These are phyloP conservation scores for Lytechinus pictus DNA, from an alignment of 35 echinoderm and acorn worm species.

Conservation along the genomic window DNA sequence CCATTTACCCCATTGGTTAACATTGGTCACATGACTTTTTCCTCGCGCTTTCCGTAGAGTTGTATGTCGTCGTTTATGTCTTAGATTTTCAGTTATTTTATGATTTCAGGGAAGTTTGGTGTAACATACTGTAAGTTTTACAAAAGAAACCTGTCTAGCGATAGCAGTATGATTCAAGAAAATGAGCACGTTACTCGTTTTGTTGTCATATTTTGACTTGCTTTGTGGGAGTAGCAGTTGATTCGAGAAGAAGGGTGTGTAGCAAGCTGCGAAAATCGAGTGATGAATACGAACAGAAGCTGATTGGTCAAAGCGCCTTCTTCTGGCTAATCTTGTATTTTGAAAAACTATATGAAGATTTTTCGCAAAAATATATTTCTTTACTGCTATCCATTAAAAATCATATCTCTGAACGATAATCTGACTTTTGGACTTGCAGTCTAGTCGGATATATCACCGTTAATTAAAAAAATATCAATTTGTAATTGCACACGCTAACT, in stretches of 20 bases:
- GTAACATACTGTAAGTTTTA: neutral
- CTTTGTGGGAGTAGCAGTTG: neutral
- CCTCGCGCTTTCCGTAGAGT: constrained; percentile 44
- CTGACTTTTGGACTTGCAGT: neutral
- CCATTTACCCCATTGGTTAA: constrained; percentile 84
- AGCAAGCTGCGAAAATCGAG: neutral
- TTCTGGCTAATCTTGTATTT: neutral
- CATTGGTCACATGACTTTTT: constrained; percentile 85
- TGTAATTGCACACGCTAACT: neutral
- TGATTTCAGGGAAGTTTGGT: neutral
- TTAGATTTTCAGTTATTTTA: neutral
- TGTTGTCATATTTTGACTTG: neutral
- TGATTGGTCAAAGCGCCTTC: neutral
- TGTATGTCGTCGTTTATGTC: neutral
- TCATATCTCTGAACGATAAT: too few relatives aligned
- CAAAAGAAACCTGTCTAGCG: neutral
- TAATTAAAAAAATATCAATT: neutral
- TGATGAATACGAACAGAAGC: neutral
- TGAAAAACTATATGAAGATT: neutral
- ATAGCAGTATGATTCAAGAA: neutral
- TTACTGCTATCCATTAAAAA: too few relatives aligned
- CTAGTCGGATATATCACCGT: neutral
- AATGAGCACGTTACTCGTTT: neutral
- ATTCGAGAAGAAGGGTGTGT: neutral
- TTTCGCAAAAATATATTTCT: too few relatives aligned